phyloP scores from a whole-genome alignment of 2,797 vertebrate species.

The Myripristis jacobus region DNA sequence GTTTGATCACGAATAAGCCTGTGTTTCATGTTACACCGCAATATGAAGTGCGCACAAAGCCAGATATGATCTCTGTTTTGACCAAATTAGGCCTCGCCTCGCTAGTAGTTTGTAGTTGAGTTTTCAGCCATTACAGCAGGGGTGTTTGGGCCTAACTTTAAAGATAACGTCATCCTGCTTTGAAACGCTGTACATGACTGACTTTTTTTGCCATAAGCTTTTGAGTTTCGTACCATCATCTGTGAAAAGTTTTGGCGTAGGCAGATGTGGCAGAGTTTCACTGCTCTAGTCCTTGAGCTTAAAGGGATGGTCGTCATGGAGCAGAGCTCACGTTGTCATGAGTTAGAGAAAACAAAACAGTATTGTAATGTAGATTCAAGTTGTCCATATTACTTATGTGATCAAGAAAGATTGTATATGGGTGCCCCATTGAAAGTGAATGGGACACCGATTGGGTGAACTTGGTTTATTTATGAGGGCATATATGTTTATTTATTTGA shows the following conservation, averaged over 20 bases:
- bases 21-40: background rate
- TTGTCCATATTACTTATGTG: too few relatives aligned
- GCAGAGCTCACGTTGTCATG: background rate
- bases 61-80: constrained; percentile 39
- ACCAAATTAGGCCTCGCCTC: constrained; percentile 53
- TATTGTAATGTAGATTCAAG: too few relatives aligned
- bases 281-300: constrained; percentile 37
- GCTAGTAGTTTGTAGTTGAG: background rate
- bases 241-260: constrained; percentile 38
- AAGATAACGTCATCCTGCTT: background rate
- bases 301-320: constrained; percentile 23
- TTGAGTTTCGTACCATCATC: background rate
- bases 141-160: background rate
- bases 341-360: too few relatives aligned
- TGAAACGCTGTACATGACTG: background rate
- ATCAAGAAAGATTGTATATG: background rate
- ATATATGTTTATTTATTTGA: background rate
- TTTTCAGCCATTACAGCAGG: background rate
- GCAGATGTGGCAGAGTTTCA: constrained; percentile 37
- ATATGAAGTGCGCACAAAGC: constrained; percentile 27
- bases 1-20: rapidly evolving
- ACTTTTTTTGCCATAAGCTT: background rate
- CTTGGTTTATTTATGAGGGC: background rate
- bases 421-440: background rate
- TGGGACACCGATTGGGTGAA: background rate